Base-by-base conservation (phyloP, 2,113 vertebrate species). In the Alectura lathami region DNA sequence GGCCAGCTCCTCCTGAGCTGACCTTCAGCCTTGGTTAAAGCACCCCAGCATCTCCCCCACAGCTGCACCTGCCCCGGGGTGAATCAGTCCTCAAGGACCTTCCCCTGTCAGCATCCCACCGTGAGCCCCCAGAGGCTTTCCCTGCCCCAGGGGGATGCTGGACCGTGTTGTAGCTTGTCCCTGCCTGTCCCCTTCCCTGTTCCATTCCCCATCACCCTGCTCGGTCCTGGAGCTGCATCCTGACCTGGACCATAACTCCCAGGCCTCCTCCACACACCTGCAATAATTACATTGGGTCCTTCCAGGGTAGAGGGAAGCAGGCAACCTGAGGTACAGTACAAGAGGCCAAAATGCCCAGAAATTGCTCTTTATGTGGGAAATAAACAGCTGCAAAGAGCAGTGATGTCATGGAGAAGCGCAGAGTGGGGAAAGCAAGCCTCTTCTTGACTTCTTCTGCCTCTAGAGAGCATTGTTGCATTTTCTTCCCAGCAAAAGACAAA, bases 391-490 rank as follows among this genome's bases (percentile, higher is more conserved):
- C 11, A 2, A 53, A 89, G 57, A 93, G 78, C 66, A 69, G 30
- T 11, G 74, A 94, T 86, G 81, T 83, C 81, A 48, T 2, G 32
- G 43, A 4, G 22, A 48, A 84, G 90, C 27, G 32, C 83, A 67
- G 64, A 89, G 83, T 34, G 4, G 70, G 56, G 24, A 92, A 89
- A 93, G 66, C 50, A 1, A 88, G 86, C 48, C 74, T 89, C 63
- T 91, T 60, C 63, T 70, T 87, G 88, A 90, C 89, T 91, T 63
- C 53, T 96, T 96, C 94, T 94, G 94, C 95, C 95, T 96, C 95
- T 96, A 96, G 96, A 96, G 94, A 96, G 93, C 96, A 96, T 96
- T 90, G 84, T 96, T 97, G 95, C 88, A 83, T 97, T 96, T 96
- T 88, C 94, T 96, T 95, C 94, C 88, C 83, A 81, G 89, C 79